Conservation (phyloP, 2,888 invertebrate species). For the Ommatoiulus sabulosus region DNA sequence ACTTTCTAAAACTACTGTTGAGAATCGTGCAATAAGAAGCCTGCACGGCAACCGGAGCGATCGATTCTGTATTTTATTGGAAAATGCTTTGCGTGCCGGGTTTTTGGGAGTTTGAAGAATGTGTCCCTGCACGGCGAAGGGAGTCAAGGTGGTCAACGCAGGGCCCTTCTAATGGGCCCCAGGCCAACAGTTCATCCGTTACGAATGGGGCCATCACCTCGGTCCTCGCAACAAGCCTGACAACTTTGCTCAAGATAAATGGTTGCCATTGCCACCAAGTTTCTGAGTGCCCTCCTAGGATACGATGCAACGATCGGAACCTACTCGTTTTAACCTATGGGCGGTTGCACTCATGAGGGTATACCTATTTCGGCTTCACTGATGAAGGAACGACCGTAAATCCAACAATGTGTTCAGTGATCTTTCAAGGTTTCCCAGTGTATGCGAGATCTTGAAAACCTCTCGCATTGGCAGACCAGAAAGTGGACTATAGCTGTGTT, state of each 20-base stretch:
- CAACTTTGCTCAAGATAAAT: neutral
- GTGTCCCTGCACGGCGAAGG: neutral
- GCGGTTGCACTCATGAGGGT: neutral
- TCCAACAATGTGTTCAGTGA: constrained; percentile 2
- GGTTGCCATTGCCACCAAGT: neutral
- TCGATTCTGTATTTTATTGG: constrained; percentile 12
- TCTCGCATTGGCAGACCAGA: neutral
- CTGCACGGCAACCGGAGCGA: neutral
- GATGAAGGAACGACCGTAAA: neutral
- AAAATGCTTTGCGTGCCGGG: constrained; percentile 14
- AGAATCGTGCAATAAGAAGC: neutral
- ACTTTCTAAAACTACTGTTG: neutral
- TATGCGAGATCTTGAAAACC: neutral
- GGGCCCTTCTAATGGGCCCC: constrained; percentile 35
- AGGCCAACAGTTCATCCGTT: constrained; percentile 41
- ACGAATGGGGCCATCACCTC: constrained; percentile 32
- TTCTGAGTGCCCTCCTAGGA: constrained; percentile 18
- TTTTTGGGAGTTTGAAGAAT: constrained; percentile 33
- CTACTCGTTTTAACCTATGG: neutral
- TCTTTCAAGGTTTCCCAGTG: neutral
- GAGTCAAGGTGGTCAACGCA: neutral
- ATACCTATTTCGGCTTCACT: neutral
- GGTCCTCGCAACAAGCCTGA: neutral
- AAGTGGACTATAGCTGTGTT: no score
- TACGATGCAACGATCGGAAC: neutral